phyloP scores from a whole-genome alignment of 1,140 invertebrate species.

The Helicoverpa armigera region DNA sequence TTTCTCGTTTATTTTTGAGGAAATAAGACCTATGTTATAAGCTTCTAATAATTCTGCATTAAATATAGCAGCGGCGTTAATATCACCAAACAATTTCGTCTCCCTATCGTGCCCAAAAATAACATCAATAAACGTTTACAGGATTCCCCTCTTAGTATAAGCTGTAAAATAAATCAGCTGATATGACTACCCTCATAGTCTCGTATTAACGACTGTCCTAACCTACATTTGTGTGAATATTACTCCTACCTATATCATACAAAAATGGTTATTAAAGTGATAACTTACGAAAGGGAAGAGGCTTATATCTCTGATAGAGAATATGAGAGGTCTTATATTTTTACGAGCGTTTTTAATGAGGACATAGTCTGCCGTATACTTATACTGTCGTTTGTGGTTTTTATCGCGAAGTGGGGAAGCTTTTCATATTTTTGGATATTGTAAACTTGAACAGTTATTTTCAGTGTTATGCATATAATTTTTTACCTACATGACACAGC shows the following conservation, averaged over 20 bases:
- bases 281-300: slow-evolving; percentile 34
- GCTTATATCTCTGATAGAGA: slow-evolving; percentile 43
- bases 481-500: too few relatives aligned
- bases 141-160: background rate
- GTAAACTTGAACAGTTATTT: background rate
- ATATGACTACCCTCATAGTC: slow-evolving; percentile 35
- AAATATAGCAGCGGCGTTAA: background rate
- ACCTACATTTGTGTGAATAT: slow-evolving; percentile 43
- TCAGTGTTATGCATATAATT: too few relatives aligned
- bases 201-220: slow-evolving; percentile 38
- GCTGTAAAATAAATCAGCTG: slow-evolving; percentile 41
- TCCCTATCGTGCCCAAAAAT: slow-evolving; percentile 10
- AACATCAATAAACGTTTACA: background rate
- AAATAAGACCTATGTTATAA: too few relatives aligned
- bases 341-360: slow-evolving; percentile 40
- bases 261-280: slow-evolving; percentile 44
- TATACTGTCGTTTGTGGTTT: slow-evolving; percentile 26
- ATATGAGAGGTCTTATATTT: slow-evolving; percentile 39
- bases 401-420: too few relatives aligned
- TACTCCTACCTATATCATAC: slow-evolving; percentile 41
- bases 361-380: slow-evolving; percentile 26
- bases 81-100: background rate
- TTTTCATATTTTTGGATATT: background rate
- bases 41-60: too few relatives aligned
- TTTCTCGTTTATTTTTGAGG: background rate